Evolutionary conservation across 2,113 vertebrate genomes (phyloP), one percentile per base, ranked within the genome.

Genomic region (Cromileptes altivelis): DNA sequence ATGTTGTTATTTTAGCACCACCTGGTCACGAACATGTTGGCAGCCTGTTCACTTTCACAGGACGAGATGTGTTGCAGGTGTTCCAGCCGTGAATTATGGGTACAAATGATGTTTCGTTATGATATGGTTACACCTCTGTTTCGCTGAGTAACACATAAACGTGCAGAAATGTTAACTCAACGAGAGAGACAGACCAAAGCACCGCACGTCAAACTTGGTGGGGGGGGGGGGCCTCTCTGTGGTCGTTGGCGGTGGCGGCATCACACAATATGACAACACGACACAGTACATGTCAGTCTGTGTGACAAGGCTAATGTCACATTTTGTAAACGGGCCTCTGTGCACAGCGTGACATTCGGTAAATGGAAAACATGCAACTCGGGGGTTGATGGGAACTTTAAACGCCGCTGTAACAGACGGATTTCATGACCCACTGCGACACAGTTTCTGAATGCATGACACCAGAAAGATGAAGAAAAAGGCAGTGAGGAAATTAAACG

Each of bases 301-400:
- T 50, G 61, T 73, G 55, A 71, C 76, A 65, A 6, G 71, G 79
- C 57, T 71, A 67, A 75, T 77, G 63, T 70, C 19, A 40, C 58
- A 58, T 63, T 72, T 77, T 61, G 47, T 82, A 62, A 75, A 69
- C 74, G 49, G 62, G 37, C 64, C 30, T 84, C 19, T 80, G 75
- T 82, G 49, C 80, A n/a, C 79, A 69, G 45, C 12, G 23, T 68
- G 63, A 70, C 76, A 53, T 74, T 25, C 19, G 9, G 61, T 81
- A 78, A 85, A 75, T 72, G 55, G 70, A 74, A 80, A 81, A 82
- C 70, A 53, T 56, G 60, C 55, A 65, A 67, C 14, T 53, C 4
- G 0, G 25, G 10, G 27, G 42, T 49, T 67, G 60, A 88, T 83
- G 42, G 60, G 23, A 69, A 42, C 18, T 21, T 77, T 50, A 64